A percentile compares a stretch with the other conserved stretches of the same genome.
These are phyloP conservation scores for Hyppa rectilinea DNA, from an alignment of 2,888 invertebrate species.

Conservation along the genomic window DNA sequence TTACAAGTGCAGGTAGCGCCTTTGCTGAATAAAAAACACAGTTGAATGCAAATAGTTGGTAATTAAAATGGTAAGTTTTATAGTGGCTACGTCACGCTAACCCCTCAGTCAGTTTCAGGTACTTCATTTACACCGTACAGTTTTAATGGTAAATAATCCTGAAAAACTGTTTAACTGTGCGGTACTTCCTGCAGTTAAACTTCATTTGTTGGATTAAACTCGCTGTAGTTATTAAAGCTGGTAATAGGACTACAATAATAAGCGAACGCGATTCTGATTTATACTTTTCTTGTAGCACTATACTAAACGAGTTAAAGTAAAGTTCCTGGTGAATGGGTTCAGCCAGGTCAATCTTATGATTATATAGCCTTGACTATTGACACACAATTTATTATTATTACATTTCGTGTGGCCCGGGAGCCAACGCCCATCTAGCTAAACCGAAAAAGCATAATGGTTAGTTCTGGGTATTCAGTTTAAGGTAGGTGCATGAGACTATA, in stretches of 20 bases:
- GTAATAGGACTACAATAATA: neutral
- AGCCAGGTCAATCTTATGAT: neutral
- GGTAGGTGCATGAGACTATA: neutral
- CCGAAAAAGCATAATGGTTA: neutral
- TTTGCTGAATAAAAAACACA: slow-evolving; percentile 24
- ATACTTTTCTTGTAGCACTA: neutral
- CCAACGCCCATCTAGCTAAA: neutral
- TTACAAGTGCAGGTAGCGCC: neutral
- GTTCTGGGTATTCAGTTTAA: neutral
- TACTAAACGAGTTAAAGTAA: neutral
- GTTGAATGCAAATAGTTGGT: slow-evolving; percentile 31
- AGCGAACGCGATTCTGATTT: neutral
- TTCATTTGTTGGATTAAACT: slow-evolving; percentile 22
- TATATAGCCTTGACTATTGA: neutral
- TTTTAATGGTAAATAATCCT: slow-evolving; percentile 14
- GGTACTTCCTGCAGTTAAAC: slow-evolving; percentile 14
- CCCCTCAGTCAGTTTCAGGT: slow-evolving; percentile 35
- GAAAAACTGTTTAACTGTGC: slow-evolving; percentile 9
- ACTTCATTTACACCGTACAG: slow-evolving; percentile 26
- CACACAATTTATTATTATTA: neutral
- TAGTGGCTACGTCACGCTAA: slow-evolving; percentile 45
- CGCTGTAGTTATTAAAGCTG: slow-evolving; percentile 13
- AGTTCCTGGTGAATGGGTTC: neutral
- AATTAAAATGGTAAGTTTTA: slow-evolving; percentile 41
- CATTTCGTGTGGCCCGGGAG: neutral